Conservation (phyloP, 2,888 invertebrate genomes). For the Epirrita christyi region DNA sequence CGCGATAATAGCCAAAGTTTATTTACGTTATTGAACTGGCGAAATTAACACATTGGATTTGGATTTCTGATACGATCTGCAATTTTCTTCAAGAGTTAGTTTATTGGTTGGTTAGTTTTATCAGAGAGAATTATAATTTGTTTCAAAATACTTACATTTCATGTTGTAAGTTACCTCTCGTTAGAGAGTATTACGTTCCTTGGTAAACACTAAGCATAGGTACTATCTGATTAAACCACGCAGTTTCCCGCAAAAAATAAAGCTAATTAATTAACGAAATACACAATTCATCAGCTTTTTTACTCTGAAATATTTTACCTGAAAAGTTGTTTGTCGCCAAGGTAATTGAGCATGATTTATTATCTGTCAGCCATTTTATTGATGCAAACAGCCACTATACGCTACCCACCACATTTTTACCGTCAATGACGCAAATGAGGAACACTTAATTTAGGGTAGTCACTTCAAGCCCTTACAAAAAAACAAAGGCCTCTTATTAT, state of each 20-base stretch:
- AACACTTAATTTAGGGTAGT: constrained; percentile 30
- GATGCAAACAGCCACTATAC: constrained; percentile 47
- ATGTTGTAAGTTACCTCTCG: too few species aligned
- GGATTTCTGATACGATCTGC: constrained; percentile 47
- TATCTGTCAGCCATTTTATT: constrained; percentile 56
- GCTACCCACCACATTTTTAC: constrained; percentile 30
- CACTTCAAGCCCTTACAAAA: neutral
- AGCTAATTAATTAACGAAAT: constrained; percentile 8
- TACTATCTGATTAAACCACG: too few species aligned
- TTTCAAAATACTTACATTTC: too few species aligned
- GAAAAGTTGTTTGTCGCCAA: constrained; percentile 55
- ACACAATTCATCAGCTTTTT: constrained; percentile 15
- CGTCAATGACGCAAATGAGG: constrained; percentile 11
- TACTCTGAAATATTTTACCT: constrained; percentile 24
- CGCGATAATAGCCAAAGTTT: constrained; percentile 78
- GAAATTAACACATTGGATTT: constrained; percentile 66
- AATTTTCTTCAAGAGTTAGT: constrained; percentile 22
- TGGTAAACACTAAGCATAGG: too few species aligned
- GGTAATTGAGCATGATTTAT: constrained; percentile 62
- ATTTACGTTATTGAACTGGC: constrained; percentile 67
- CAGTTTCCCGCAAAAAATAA: too few species aligned
- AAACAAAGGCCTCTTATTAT: neutral
- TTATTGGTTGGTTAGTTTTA: constrained; percentile 3
- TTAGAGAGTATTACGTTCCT: too few species aligned
- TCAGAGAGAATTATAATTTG: neutral